These are phyloP conservation scores for Pachycephala philippinensis DNA, from an alignment of 2,113 vertebrate genomes.

Conservation along the genomic window DNA sequence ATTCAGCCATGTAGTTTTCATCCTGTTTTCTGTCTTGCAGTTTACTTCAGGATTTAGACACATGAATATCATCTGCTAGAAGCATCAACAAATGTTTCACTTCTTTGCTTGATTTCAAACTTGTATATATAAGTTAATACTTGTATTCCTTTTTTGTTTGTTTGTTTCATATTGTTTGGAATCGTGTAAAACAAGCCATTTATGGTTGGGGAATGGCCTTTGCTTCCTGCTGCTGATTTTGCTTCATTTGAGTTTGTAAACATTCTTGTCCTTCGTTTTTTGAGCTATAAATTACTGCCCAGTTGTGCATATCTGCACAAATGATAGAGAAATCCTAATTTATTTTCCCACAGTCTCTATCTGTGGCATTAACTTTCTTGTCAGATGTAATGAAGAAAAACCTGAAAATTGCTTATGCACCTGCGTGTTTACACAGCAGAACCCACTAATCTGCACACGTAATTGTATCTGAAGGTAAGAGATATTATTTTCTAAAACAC, in stretches of 20 bases:
- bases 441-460: slow-evolving; percentile 52
- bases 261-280: neutral
- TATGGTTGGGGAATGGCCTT: slow-evolving; percentile 2
- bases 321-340: slow-evolving; percentile 13
- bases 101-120: slow-evolving; percentile 2
- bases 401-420: slow-evolving; percentile 41
- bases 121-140: neutral
- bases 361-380: slow-evolving; percentile 49
- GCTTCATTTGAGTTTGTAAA: slow-evolving; percentile 34
- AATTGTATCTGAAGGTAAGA: slow-evolving; percentile 43
- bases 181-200: neutral
- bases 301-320: neutral
- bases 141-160: neutral
- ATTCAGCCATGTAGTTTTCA: neutral
- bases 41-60: neutral
- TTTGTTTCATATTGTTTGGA: neutral
- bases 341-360: slow-evolving; percentile 22
- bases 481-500: slow-evolving; percentile 54
- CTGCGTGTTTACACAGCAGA: slow-evolving; percentile 52
- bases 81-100: neutral
- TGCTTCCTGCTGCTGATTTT: slow-evolving; percentile 30
- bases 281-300: neutral
- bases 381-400: slow-evolving; percentile 55
- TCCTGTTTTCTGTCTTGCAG: neutral
- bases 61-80: neutral